Percentiles rank a stretch among this genome's conserved stretches.
These are phyloP conservation scores for Hyles euphorbiae DNA, from an alignment of 1,140 invertebrate genomes.

Conservation along the genomic window DNA sequence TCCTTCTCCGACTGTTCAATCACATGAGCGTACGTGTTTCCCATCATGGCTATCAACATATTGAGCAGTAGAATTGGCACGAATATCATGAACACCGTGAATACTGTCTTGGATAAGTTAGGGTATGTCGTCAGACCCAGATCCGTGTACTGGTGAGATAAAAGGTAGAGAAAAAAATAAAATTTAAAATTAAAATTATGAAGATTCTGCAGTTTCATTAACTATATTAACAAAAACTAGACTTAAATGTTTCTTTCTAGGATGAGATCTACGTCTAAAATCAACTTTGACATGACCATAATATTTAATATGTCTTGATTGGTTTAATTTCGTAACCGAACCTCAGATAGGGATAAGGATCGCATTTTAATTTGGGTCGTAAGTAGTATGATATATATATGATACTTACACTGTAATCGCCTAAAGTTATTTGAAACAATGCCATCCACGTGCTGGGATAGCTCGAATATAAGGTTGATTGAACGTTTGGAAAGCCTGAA, in stretches of 20 bases:
- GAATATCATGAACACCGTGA: constrained; percentile 97
- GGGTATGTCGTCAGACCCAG: constrained; percentile 93
- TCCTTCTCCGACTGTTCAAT: constrained; percentile 99
- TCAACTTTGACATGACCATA: too few species aligned
- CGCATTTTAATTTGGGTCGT: too few species aligned
- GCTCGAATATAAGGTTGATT: constrained; percentile 86
- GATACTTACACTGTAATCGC: constrained; percentile 94
- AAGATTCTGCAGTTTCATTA: too few species aligned
- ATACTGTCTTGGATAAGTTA: constrained; percentile 93
- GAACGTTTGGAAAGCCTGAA: constrained; percentile 86
- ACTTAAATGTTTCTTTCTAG: too few species aligned
- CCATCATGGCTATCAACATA: constrained; percentile 99
- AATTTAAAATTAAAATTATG: too few species aligned
- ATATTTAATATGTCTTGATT: too few species aligned
- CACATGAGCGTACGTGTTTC: constrained; percentile 97
- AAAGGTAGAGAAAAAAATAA: too few species aligned
- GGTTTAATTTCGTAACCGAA: too few species aligned
- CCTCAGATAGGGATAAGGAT: too few species aligned
- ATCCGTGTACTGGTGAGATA: constrained; percentile 88
- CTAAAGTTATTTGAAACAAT: constrained; percentile 97
- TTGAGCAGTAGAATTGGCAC: constrained; percentile 97
- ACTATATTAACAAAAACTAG: too few species aligned
- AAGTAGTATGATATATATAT: not conserved
- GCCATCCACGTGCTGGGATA: constrained; percentile 98
- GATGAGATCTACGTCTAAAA: too few species aligned